Evolutionary conservation across 2,113 vertebrate genomes (phyloP).

Genomic region (Myodes glareolus): DNA sequence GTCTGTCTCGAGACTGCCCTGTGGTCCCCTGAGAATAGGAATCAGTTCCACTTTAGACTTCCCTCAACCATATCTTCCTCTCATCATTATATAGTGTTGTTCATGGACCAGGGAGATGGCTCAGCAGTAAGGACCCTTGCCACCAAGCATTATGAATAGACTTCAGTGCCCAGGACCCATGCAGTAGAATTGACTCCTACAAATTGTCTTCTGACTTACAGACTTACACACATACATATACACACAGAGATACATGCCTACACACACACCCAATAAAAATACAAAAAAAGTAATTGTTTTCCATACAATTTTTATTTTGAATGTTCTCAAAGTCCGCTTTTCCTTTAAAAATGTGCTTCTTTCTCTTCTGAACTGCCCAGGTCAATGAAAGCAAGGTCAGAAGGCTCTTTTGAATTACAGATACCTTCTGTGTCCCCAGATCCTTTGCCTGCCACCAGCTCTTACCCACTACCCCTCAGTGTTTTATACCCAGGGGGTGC

Average conservation of each 20-base stretch:
- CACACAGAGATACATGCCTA: background rate
- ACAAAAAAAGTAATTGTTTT: background rate
- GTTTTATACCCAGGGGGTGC: background rate
- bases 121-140: background rate
- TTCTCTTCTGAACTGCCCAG: background rate
- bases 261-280: background rate
- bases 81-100: background rate
- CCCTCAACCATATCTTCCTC: accelerated
- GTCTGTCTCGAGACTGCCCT: accelerated
- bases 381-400: background rate
- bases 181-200: background rate
- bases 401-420: background rate
- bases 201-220: background rate
- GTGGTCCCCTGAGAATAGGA: background rate
- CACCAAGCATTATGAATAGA: background rate
- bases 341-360: background rate
- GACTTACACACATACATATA: background rate
- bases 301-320: background rate
- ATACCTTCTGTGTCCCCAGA: no score
- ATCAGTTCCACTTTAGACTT: background rate
- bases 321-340: background rate
- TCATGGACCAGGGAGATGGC: background rate
- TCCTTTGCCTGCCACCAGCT: background rate
- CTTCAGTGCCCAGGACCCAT: background rate
- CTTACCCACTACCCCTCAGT: background rate